Percentiles rank a stretch among this genome's conserved stretches.
Evolutionary conservation across 2,113 vertebrate genomes (phyloP).

Genomic region (Prietella phreatophila): DNA sequence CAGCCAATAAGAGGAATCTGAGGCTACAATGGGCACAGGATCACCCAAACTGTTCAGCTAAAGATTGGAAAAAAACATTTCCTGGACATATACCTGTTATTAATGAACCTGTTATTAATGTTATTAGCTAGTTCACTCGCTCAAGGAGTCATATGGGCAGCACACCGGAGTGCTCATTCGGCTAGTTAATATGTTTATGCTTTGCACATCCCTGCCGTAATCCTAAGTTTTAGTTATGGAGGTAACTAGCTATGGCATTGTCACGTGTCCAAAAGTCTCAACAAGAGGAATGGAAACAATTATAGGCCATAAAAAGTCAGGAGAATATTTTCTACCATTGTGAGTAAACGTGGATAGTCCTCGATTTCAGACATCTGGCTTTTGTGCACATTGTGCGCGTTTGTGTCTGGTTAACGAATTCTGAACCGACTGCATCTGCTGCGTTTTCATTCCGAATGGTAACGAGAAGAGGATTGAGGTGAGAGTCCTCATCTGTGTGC

Average conservation of each 20-base stretch:
- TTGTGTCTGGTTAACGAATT: slow-evolving; percentile 29
- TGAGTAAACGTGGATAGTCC: neutral
- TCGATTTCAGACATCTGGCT: slow-evolving; percentile 22
- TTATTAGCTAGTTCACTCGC: neutral
- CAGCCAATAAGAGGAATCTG: neutral
- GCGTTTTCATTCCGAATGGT: slow-evolving; percentile 51
- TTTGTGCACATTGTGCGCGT: neutral
- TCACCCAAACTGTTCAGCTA: neutral
- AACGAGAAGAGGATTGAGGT: slow-evolving; percentile 53
- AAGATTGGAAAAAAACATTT: neutral
- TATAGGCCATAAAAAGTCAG: neutral
- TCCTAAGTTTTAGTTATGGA: neutral
- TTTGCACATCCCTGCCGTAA: neutral
- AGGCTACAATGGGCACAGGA: neutral
- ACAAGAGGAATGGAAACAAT: neutral
- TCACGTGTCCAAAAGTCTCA: neutral
- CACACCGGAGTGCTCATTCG: neutral
- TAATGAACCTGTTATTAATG: neutral
- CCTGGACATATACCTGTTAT: neutral
- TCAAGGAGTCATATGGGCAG: neutral
- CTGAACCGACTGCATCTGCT: slow-evolving; percentile 19
- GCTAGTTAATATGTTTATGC: neutral
- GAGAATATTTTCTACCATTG: neutral
- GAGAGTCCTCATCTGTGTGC: slow-evolving; percentile 44
- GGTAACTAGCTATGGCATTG: neutral